Evolutionary conservation across 2,888 invertebrate species (phyloP).

Genomic region (Ectemnius continuus): DNA sequence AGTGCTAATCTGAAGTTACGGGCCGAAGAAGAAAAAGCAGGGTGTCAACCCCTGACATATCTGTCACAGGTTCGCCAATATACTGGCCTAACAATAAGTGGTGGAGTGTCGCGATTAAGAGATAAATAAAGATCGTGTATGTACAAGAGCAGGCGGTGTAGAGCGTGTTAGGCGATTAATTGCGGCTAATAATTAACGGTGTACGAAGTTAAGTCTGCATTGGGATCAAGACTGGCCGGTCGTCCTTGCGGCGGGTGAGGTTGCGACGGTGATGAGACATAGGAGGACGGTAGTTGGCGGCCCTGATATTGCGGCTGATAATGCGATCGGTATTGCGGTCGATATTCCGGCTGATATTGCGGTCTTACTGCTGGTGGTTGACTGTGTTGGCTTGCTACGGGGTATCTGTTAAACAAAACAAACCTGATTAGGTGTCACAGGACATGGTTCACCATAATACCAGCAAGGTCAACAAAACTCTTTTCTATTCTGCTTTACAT

Average conservation of each 20-base stretch:
- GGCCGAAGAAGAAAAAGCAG: too few relatives aligned
- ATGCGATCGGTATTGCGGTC: slow-evolving; percentile 72
- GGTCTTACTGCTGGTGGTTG: slow-evolving; percentile 24
- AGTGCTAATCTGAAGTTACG: too few relatives aligned
- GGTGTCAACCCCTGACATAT: too few relatives aligned
- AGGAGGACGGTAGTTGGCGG: slow-evolving; percentile 67
- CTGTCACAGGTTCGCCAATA: not conserved
- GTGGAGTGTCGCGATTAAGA: too few relatives aligned
- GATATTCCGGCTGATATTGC: slow-evolving; percentile 66
- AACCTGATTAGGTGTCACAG: too few relatives aligned
- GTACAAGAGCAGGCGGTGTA: slow-evolving; percentile 31
- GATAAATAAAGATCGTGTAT: slow-evolving; percentile 37
- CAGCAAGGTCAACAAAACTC: too few relatives aligned
- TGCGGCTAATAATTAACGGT: slow-evolving; percentile 86
- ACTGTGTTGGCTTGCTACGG: slow-evolving; percentile 45
- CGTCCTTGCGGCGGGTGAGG: slow-evolving; percentile 79
- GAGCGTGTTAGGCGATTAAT: slow-evolving; percentile 4
- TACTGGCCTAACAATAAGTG: too few relatives aligned
- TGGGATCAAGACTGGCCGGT: slow-evolving; percentile 87
- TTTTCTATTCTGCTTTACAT: too few relatives aligned
- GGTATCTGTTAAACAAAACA: slow-evolving; percentile 40
- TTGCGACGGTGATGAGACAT: slow-evolving; percentile 41
- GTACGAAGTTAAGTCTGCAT: slow-evolving; percentile 84
- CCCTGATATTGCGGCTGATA: slow-evolving; percentile 75
- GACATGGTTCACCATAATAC: too few relatives aligned